Percentiles rank a stretch among this genome's conserved stretches.
phyloP scores from a whole-genome alignment of 2,797 vertebrate genomes.

The Meda fulgida region DNA sequence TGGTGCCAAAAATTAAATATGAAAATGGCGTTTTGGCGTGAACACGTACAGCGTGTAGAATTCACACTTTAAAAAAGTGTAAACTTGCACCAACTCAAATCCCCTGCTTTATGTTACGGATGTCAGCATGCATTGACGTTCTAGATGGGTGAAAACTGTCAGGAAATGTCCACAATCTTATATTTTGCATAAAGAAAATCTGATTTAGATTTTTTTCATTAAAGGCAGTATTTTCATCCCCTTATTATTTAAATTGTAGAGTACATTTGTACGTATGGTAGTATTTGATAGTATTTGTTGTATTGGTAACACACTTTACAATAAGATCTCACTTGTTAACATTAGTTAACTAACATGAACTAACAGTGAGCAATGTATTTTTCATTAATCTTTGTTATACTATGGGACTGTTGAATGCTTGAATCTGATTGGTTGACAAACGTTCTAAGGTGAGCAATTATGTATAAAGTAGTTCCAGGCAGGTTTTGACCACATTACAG shows the following conservation, averaged over 20 bases:
- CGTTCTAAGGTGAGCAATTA: background rate
- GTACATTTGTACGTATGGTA: background rate
- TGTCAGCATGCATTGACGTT: constrained; percentile 23
- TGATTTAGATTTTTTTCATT: background rate
- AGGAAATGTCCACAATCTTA: background rate
- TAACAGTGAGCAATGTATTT: background rate
- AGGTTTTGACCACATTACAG: background rate
- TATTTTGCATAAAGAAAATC: constrained; percentile 2
- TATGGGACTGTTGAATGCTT: background rate
- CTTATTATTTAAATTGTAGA: background rate
- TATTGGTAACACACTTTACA: background rate
- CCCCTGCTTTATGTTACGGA: background rate
- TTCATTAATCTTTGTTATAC: background rate
- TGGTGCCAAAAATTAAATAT: constrained; percentile 52
- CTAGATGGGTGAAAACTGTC: background rate
- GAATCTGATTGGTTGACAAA: background rate
- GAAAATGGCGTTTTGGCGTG: constrained; percentile 42
- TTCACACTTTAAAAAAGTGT: constrained; percentile 6
- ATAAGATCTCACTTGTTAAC: background rate
- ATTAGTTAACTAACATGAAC: background rate
- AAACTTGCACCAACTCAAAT: background rate
- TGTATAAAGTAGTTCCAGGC: background rate
- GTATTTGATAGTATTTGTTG: background rate
- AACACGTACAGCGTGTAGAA: background rate
- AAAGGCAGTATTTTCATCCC: background rate